A percentile compares a stretch with the other conserved stretches of the same genome.
Conservation (phyloP, 2,797 vertebrate genomes). For the Mionectes olivaceus region DNA sequence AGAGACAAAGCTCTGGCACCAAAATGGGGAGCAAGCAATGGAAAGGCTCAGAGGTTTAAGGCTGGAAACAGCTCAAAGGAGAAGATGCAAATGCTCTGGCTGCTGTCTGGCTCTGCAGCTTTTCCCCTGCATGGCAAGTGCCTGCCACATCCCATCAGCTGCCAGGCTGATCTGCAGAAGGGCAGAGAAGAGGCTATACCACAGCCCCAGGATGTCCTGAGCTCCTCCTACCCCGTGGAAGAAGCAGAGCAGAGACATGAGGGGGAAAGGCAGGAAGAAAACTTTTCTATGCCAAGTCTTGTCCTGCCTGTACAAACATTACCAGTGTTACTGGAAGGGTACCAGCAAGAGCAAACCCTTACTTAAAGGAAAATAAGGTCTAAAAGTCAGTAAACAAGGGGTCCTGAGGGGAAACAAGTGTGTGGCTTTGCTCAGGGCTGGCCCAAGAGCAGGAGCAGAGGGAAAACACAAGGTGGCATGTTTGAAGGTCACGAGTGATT, state of each 20-base stretch:
- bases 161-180: not conserved
- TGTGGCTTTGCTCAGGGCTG: not conserved
- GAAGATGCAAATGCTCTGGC: not conserved
- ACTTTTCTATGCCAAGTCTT: not conserved
- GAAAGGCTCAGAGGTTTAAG: not conserved
- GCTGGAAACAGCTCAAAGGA: not conserved
- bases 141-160: not conserved
- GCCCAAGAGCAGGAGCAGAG: not conserved
- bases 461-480: not conserved
- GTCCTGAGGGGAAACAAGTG: not conserved
- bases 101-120: not conserved
- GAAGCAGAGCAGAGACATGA: not conserved
- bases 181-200: not conserved
- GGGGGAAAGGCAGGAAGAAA: not conserved
- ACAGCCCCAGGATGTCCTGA: not conserved
- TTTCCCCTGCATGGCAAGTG: not conserved
- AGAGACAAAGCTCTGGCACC: not conserved
- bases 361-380: not conserved
- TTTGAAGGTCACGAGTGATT: conserved; percentile 53
- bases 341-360: not conserved
- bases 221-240: not conserved
- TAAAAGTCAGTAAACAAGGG: not conserved
- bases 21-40: not conserved
- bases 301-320: not conserved
- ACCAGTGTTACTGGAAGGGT: not conserved